These are phyloP conservation scores for Muscicapa striata DNA, from an alignment of 2,797 vertebrate species.

Conservation along the genomic window DNA sequence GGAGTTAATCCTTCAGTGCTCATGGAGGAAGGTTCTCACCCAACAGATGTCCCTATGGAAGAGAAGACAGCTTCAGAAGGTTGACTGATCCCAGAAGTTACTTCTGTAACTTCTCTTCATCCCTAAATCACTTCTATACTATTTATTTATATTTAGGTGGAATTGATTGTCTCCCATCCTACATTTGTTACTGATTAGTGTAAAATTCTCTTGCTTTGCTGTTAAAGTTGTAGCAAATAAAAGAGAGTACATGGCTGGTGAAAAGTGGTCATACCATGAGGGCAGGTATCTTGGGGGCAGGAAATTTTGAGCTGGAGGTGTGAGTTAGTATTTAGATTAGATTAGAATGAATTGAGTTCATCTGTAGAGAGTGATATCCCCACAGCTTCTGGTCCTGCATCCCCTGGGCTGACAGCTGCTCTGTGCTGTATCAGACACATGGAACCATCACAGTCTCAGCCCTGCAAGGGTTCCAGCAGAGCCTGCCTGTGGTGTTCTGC, in stretches of 20 bases:
- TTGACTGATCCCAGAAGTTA: not conserved
- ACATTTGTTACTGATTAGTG: not conserved
- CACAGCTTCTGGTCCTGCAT: not conserved
- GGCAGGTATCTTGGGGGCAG: not conserved
- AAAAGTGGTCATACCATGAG: not conserved
- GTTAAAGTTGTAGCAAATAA: not conserved
- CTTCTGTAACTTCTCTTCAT: not conserved
- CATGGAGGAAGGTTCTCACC: not conserved
- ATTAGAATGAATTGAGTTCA: too few relatives aligned
- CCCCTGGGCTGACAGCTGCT: not conserved
- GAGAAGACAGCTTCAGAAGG: not conserved
- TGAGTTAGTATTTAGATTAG: not conserved
- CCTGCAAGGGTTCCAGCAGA: not conserved
- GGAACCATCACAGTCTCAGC: rapidly evolving
- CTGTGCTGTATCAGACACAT: not conserved
- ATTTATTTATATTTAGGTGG: not conserved
- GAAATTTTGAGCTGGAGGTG: not conserved
- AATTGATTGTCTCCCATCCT: not conserved
- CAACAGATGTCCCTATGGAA: not conserved
- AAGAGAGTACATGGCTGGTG: too few relatives aligned
- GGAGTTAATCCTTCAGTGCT: not conserved
- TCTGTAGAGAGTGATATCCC: not conserved
- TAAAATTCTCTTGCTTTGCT: rapidly evolving
- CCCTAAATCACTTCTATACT: not conserved
- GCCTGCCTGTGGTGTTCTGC: not conserved